phyloP scores from a whole-genome alignment of 2,888 invertebrate genomes.

The Drosophila rellima region DNA sequence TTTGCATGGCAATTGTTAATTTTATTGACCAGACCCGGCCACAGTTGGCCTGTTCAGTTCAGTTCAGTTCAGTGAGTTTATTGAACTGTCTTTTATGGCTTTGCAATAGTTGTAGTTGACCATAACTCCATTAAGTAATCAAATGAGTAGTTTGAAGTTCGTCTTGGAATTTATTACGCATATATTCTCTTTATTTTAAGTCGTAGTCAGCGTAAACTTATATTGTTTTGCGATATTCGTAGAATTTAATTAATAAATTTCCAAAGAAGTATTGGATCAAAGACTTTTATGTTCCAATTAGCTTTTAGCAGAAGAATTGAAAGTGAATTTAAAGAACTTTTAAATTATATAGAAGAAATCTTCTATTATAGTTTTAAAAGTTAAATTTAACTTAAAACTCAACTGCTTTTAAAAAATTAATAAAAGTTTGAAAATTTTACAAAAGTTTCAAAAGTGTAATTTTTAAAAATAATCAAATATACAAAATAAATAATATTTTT shows the following conservation, averaged over 20 bases:
- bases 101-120: slow-evolving; percentile 49
- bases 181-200: neutral
- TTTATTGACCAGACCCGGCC: slow-evolving; percentile 35
- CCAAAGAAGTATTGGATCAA: neutral
- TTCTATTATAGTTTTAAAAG: no score
- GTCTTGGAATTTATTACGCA: neutral
- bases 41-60: slow-evolving; percentile 21
- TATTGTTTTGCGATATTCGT: neutral
- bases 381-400: no score
- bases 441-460: no score
- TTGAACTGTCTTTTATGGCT: slow-evolving; percentile 44
- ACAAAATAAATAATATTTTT: no score
- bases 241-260: neutral
- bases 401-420: no score
- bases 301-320: neutral
- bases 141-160: slow-evolving; percentile 27
- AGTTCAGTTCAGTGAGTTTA: slow-evolving; percentile 30
- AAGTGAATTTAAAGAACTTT: neutral
- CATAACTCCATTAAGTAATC: slow-evolving; percentile 28
- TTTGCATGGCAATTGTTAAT: slow-evolving; percentile 45
- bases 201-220: neutral
- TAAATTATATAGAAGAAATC: no score
- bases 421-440: no score
- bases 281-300: neutral
- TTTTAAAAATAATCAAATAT: no score